A percentile compares a stretch with the other conserved stretches of the same genome.
Evolutionary conservation across 2,113 vertebrate species (phyloP).

Genomic region (Spheniscus mendiculus): DNA sequence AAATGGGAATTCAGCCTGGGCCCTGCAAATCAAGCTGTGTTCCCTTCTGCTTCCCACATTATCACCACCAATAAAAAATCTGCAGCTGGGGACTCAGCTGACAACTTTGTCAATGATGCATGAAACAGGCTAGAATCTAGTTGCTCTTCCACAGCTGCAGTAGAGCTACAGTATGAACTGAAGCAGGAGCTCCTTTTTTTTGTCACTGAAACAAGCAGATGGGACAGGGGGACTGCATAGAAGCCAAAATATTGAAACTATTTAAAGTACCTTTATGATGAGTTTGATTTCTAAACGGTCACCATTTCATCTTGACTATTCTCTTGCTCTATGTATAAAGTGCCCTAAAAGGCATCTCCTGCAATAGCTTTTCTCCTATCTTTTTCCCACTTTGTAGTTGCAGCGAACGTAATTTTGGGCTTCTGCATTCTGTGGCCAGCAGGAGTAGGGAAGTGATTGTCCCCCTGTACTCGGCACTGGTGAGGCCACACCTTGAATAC

Average conservation of each 20-base stretch:
- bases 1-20: background rate
- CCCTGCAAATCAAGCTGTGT: slow-evolving; percentile 28
- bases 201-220: background rate
- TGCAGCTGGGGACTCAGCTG: background rate
- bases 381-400: background rate
- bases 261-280: background rate
- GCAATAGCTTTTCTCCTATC: background rate
- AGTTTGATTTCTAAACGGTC: background rate
- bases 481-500: background rate
- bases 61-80: slow-evolving; percentile 34
- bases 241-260: background rate
- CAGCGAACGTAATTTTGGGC: background rate
- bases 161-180: background rate
- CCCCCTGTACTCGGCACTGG: background rate
- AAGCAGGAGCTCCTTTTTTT: background rate
- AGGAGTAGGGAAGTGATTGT: background rate
- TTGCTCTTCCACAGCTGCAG: background rate
- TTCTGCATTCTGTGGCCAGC: background rate
- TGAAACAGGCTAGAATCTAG: background rate
- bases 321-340: background rate
- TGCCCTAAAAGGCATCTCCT: background rate
- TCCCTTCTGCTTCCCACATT: slow-evolving; percentile 26
- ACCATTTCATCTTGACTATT: background rate
- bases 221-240: background rate
- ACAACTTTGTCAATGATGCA: slow-evolving; percentile 17